Percentiles rank a stretch among this genome's conserved stretches.
Evolutionary conservation across 2,113 vertebrate species (phyloP).

Genomic region (Phalacrocorax brasilianus): DNA sequence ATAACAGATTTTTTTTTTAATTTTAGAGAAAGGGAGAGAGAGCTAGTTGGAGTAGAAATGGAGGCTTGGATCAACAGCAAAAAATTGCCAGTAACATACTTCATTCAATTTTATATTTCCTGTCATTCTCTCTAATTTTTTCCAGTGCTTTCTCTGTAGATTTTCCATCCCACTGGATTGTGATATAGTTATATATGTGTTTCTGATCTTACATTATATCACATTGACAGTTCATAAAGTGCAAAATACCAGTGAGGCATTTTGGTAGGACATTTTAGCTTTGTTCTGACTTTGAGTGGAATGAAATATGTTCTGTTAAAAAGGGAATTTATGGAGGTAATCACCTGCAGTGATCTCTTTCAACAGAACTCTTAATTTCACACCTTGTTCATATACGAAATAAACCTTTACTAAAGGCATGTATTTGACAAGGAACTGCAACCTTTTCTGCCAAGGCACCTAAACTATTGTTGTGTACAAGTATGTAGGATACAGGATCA

Average conservation of each 20-base stretch:
- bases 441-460: not conserved
- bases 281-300: constrained; percentile 6
- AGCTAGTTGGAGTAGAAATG: not conserved
- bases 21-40: not conserved
- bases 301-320: constrained; percentile 30
- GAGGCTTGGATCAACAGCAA: not conserved
- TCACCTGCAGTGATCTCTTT: constrained; percentile 3
- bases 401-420: not conserved
- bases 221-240: constrained; percentile 42
- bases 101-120: constrained; percentile 1
- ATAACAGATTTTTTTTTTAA: not conserved
- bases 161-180: constrained; percentile 16
- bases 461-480: not conserved
- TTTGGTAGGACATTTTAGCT: constrained; percentile 31
- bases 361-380: constrained; percentile 20
- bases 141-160: constrained; percentile 1
- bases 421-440: not conserved
- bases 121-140: not conserved
- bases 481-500: not conserved
- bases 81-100: not conserved
- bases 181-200: constrained; percentile 7
- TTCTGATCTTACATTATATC: constrained; percentile 37
- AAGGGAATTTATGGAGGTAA: constrained; percentile 18
- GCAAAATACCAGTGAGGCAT: constrained; percentile 2
- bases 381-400: not conserved